Evolutionary conservation across 2,888 invertebrate genomes (phyloP).

Genomic region (Dione juno): DNA sequence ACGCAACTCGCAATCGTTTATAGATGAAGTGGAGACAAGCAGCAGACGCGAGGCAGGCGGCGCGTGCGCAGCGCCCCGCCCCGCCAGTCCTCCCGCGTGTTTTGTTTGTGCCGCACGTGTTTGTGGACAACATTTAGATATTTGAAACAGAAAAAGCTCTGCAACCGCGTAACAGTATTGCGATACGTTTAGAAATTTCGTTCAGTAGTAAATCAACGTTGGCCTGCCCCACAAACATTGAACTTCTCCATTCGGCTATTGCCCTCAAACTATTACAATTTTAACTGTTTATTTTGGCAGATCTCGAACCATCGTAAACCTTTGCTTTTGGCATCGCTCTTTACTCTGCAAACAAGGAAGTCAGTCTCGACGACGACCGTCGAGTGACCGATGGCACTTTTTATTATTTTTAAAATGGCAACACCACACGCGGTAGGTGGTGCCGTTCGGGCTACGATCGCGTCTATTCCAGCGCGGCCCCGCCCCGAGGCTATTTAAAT

Average conservation of each 20-base stretch:
- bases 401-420: constrained; percentile 48
- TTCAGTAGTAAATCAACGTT: constrained; percentile 14
- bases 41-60: constrained; percentile 45
- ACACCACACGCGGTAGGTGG: constrained; percentile 52
- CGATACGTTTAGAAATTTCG: neutral
- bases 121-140: constrained; percentile 28
- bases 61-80: constrained; percentile 47
- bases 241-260: constrained; percentile 57
- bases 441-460: constrained; percentile 68
- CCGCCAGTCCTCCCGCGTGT: constrained; percentile 46
- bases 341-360: constrained; percentile 39
- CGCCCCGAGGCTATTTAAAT: constrained; percentile 70
- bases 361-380: constrained; percentile 14
- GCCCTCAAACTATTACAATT: constrained; percentile 64
- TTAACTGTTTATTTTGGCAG: constrained; percentile 61
- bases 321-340: constrained; percentile 35
- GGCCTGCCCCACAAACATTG: constrained; percentile 44
- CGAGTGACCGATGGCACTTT: constrained; percentile 38
- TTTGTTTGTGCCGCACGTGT: constrained; percentile 50
- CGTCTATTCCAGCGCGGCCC: constrained; percentile 57
- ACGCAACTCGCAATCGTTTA: constrained; percentile 10
- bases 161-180: neutral
- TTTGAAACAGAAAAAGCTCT: neutral
- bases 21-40: constrained; percentile 37
- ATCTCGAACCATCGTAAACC: constrained; percentile 38